Evolutionary conservation across 37 sponge, comb jelly and placozoan genomes (phyloP).

Genomic region (Oscarella lobularis): DNA sequence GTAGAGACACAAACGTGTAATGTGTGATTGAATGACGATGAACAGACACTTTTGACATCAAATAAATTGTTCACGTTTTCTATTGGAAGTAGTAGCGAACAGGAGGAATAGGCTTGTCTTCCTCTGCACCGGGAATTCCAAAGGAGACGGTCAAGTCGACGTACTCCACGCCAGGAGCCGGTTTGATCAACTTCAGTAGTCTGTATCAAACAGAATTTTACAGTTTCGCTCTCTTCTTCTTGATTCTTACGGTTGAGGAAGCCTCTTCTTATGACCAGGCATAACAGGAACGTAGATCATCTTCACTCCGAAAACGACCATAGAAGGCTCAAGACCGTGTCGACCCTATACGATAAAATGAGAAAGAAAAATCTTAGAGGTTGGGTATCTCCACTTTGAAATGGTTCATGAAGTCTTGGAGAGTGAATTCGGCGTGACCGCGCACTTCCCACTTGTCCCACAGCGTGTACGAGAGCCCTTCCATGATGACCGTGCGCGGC

Average conservation of each 20-base stretch:
- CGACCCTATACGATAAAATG: conserved; percentile 17
- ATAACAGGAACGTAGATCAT: conserved; percentile 91
- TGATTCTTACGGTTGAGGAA: conserved; percentile 40
- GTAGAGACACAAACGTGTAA: too few relatives aligned
- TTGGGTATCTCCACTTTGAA: too few relatives aligned
- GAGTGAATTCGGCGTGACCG: conserved; percentile 43
- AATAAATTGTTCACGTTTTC: too few relatives aligned
- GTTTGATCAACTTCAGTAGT: conserved; percentile 48
- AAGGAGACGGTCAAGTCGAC: conserved; percentile 76
- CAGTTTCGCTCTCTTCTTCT: background rate
- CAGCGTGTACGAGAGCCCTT: conserved; percentile 44
- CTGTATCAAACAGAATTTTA: conserved; percentile 5
- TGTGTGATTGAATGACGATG: too few relatives aligned
- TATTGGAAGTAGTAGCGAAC: conserved; percentile 2
- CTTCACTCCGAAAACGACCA: conserved; percentile 85
- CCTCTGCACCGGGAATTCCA: conserved; percentile 19
- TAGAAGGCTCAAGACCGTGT: conserved; percentile 50
- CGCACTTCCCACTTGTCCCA: conserved; percentile 93
- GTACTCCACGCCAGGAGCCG: conserved; percentile 20
- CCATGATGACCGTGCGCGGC: conserved; percentile 31
- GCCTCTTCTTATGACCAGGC: conserved; percentile 76
- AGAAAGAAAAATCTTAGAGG: too few relatives aligned
- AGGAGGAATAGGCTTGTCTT: conserved; percentile 40
- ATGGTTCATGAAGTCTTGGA: conserved; percentile 53
- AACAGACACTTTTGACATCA: too few relatives aligned